phyloP scores from a whole-genome alignment of 2,888 invertebrate genomes.

The Yponomeuta cagnagella region DNA sequence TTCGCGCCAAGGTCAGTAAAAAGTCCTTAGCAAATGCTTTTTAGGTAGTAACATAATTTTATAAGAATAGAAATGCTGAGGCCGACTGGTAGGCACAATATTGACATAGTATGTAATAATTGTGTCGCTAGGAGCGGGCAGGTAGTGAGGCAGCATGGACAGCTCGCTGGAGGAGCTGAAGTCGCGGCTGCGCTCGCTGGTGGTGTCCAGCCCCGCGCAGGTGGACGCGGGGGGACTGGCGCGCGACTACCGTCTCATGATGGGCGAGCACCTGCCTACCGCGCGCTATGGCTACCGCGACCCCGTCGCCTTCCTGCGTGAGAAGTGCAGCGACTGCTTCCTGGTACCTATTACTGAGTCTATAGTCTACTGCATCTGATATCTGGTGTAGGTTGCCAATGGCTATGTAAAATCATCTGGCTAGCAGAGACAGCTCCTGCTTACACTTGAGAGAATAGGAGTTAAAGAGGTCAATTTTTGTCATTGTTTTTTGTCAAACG shows the following conservation, averaged over 20 bases:
- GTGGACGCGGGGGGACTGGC: slow-evolving; percentile 46
- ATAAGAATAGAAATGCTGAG: too few relatives aligned
- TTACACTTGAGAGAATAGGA: too few relatives aligned
- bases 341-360: slow-evolving; percentile 33
- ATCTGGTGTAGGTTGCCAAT: background rate
- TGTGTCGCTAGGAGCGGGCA: too few relatives aligned
- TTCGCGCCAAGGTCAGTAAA: too few relatives aligned
- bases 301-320: slow-evolving; percentile 44
- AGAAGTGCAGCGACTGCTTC: slow-evolving; percentile 53
- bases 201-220: slow-evolving; percentile 56
- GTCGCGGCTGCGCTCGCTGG: slow-evolving; percentile 48
- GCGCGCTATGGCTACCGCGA: slow-evolving; percentile 48
- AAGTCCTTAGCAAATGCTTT: too few relatives aligned
- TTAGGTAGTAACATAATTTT: too few relatives aligned
- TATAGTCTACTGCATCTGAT: background rate
- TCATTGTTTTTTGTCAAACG: too few relatives aligned
- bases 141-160: slow-evolving; percentile 33
- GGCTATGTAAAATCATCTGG: background rate
- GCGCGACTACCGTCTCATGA: slow-evolving; percentile 52
- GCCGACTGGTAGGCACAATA: too few relatives aligned
- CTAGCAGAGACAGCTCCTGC: too few relatives aligned
- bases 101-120: too few relatives aligned
- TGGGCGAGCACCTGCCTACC: slow-evolving; percentile 45
- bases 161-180: slow-evolving; percentile 48
- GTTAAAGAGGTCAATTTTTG: too few relatives aligned